A percentile compares a stretch with the other conserved stretches of the same genome.
Conservation (phyloP, 2,113 vertebrate species). For the Noturus placidus region DNA sequence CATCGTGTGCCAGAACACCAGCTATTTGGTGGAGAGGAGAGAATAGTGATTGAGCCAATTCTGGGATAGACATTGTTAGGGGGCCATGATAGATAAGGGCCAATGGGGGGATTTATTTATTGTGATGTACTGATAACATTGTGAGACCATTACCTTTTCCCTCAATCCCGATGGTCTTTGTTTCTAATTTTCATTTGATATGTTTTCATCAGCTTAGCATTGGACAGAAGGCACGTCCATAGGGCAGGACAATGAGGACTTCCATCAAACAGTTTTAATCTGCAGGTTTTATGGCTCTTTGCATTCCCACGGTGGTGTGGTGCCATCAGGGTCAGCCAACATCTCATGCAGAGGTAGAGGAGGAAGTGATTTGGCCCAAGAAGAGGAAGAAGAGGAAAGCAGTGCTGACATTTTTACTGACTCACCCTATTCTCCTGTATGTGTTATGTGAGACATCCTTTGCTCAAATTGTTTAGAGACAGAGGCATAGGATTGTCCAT, state of each 20-base stretch:
- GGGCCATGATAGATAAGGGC: too few relatives aligned
- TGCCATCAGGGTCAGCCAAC: slow-evolving; percentile 17
- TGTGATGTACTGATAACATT: neutral
- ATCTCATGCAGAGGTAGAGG: neutral
- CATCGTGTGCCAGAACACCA: too few relatives aligned
- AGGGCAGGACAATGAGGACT: slow-evolving; percentile 7
- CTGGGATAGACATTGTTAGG: too few relatives aligned
- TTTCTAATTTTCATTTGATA: neutral
- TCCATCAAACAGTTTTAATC: neutral
- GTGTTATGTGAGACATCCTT: slow-evolving; percentile 19
- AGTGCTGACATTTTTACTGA: slow-evolving; percentile 46
- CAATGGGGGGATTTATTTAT: too few relatives aligned
- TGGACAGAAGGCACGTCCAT: slow-evolving; percentile 18
- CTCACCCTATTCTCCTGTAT: slow-evolving; percentile 17
- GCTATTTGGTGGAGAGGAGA: too few relatives aligned
- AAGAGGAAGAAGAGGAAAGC: slow-evolving; percentile 21
- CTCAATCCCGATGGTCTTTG: neutral
- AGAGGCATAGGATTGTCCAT: slow-evolving; percentile 7
- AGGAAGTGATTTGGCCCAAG: slow-evolving; percentile 26
- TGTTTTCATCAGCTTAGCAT: slow-evolving; percentile 24
- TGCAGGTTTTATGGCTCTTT: neutral
- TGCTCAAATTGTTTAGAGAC: slow-evolving; percentile 1
- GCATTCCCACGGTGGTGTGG: slow-evolving; percentile 22
- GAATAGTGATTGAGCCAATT: too few relatives aligned
- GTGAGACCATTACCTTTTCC: neutral